Evolutionary conservation across 37 sponge, comb jelly and placozoan genomes (phyloP), one percentile per base, ranked within the genome.

Genomic region (Eunapius fragilis): DNA sequence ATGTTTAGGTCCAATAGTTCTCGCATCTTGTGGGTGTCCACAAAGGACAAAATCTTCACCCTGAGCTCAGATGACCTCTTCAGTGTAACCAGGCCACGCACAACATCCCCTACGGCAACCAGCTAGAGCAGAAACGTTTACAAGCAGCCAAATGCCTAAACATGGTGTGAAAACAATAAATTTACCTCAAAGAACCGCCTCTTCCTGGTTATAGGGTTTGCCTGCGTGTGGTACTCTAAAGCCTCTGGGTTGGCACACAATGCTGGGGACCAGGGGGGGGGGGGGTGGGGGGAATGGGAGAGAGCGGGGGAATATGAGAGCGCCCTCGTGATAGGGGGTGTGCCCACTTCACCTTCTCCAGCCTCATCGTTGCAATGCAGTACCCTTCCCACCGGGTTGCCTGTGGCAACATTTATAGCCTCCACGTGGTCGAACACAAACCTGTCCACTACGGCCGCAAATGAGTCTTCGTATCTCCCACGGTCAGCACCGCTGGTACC

Each of bases 201-300:
- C 38, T 50, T 77, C 73, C 92, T 32, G 7, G 74, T 31, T 32
- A 25, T 24, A 5, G 4, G 32, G 25, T 17, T 25, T 22, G 84
- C 82, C 69, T 73, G 33, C 84, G 79, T 87, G 69, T 91, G 84
- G 68, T 84, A 84, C 72, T 91, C 92, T 72, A 91, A 31, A 48
- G 88, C 72, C 2, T 76, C 80, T 26, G 88, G 69, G 0, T 83
- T 75, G 23, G 70, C 92, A 83, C 67, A 80, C 37, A 50, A 79
- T 79, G 45, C 49, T 50, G 67, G 49, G 67, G 25, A 67, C 80
- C 26, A 79, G 58, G 26, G 80, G 80, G 28, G 67, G 45, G 13
- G 80, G 80, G 67, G 49, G 22, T n/a, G 33, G 9, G 7, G 25
- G 3, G 27, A 4, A 70, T 70, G 9, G 2, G 71, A 70, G 27